These are phyloP conservation scores for Ichneumoninae sp. DNA, from an alignment of 2,888 invertebrate genomes.

Conservation along the genomic window DNA sequence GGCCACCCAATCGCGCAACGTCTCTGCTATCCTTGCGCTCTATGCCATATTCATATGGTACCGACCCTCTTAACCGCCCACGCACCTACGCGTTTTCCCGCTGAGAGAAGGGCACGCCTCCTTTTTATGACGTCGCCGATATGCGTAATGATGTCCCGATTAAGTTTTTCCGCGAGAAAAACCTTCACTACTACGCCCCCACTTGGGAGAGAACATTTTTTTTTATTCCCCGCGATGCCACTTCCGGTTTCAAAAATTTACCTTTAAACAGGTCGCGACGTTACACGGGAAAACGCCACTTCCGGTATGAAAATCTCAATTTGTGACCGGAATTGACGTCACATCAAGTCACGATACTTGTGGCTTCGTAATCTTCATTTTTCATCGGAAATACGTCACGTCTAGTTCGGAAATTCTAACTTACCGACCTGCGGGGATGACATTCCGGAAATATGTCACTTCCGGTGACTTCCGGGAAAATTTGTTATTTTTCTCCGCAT, in stretches of 20 bases:
- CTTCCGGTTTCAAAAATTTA: not conserved
- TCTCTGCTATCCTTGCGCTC: slow-evolving; percentile 37
- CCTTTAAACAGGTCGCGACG: too few species aligned
- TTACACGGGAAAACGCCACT: too few species aligned
- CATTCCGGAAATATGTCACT: not conserved
- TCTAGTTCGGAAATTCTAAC: not conserved
- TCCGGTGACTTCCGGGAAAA: too few species aligned
- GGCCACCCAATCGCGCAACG: slow-evolving; percentile 75
- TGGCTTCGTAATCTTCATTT: too few species aligned
- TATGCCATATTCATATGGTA: slow-evolving; percentile 64
- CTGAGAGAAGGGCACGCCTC: slow-evolving; percentile 63
- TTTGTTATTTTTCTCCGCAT: too few species aligned
- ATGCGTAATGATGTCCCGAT: slow-evolving; percentile 28
- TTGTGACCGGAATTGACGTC: too few species aligned
- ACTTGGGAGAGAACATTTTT: not conserved
- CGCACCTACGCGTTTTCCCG: slow-evolving; percentile 61
- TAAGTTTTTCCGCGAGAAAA: not conserved
- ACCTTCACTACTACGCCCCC: too few species aligned
- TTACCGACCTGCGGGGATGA: not conserved
- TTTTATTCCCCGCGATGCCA: not conserved
- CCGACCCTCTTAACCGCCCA: slow-evolving; percentile 63
- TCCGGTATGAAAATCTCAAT: too few species aligned
- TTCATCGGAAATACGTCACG: not conserved
- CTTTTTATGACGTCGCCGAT: slow-evolving; percentile 33
- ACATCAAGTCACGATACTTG: too few species aligned